Base-by-base conservation (phyloP, 1,140 invertebrate species). In the Sipha flava region DNA sequence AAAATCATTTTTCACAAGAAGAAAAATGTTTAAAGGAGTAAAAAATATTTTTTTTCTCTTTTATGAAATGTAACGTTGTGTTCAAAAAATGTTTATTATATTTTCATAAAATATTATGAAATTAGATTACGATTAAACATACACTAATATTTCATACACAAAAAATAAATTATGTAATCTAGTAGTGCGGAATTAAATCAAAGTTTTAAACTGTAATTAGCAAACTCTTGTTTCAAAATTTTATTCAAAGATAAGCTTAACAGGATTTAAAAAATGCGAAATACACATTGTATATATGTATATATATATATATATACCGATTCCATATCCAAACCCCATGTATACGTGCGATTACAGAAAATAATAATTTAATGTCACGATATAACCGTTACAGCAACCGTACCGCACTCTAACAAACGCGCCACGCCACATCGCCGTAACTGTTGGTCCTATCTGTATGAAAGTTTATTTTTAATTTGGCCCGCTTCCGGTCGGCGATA, bases 381-480 rank as follows among this genome's bases (percentile, higher is more conserved):
- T n/a, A 34, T n/a, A n/a, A n/a, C n/a, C n/a, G n/a, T n/a, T n/a
- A n/a, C n/a, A n/a, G n/a, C n/a, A n/a, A n/a, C n/a, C n/a, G n/a
- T n/a, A n/a, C n/a, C n/a, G n/a, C n/a, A n/a, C n/a, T n/a, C n/a
- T n/a, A n/a, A n/a, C n/a, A n/a, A n/a, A n/a, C n/a, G n/a, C n/a
- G n/a, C n/a, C n/a, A n/a, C n/a, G n/a, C 62, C 34, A 12, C 14
- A 18, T 7, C 14, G 43, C n/a, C 62, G 62, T 18, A 18, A 34
- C 57, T 21, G 40, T 45, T 14, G 64, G 40, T 68, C 23, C 40
- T 18, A 45, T 47, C 23, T 29, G 23, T n/a, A n/a, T 43, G 1
- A 47, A 70, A 70, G 66, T 77, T 77, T 59, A 54, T 77, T 77
- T 77, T 77, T 77, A 77, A 77, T 77, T 77, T 59, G 59, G 10